These are phyloP conservation scores for Luffia ferchaultella DNA, from an alignment of 2,888 invertebrate species.

Conservation along the genomic window DNA sequence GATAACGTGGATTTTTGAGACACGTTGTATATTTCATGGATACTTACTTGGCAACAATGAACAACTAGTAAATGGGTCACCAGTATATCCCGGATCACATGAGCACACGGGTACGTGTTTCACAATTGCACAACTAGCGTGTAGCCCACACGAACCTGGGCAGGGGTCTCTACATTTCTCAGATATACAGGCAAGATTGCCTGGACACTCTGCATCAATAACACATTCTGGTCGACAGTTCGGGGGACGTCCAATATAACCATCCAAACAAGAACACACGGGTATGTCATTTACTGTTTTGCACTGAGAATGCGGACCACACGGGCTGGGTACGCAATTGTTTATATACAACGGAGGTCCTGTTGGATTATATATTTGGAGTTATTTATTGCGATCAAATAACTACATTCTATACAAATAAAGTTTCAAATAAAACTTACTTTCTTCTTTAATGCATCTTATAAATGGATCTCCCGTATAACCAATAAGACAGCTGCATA, in stretches of 20 bases:
- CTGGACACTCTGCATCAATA: constrained; percentile 76
- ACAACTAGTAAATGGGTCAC: constrained; percentile 84
- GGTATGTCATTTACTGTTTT: constrained; percentile 72
- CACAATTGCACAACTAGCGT: constrained; percentile 74
- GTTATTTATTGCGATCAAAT: constrained; percentile 6
- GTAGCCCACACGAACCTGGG: constrained; percentile 76
- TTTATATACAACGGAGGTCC: constrained; percentile 53
- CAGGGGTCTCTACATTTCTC: constrained; percentile 79
- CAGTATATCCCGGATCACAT: constrained; percentile 74
- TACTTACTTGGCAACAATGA: no score
- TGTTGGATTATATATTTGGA: constrained; percentile 27
- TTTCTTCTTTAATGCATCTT: constrained; percentile 70
- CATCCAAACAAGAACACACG: constrained; percentile 77
- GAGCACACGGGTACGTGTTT: constrained; percentile 79
- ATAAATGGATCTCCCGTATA: constrained; percentile 81
- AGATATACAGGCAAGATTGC: constrained; percentile 75
- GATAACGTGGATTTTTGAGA: no score
- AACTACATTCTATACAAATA: no score
- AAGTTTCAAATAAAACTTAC: constrained; percentile 67
- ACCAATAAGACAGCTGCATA: constrained; percentile 76
- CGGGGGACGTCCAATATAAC: constrained; percentile 81
- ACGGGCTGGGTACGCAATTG: constrained; percentile 77
- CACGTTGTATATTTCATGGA: no score
- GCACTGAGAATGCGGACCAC: constrained; percentile 81
- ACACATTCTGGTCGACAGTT: constrained; percentile 81